Evolutionary conservation across 2,113 vertebrate species (phyloP), one percentile per base, ranked within the genome.

Genomic region (Ptychochromis oligacanthus): DNA sequence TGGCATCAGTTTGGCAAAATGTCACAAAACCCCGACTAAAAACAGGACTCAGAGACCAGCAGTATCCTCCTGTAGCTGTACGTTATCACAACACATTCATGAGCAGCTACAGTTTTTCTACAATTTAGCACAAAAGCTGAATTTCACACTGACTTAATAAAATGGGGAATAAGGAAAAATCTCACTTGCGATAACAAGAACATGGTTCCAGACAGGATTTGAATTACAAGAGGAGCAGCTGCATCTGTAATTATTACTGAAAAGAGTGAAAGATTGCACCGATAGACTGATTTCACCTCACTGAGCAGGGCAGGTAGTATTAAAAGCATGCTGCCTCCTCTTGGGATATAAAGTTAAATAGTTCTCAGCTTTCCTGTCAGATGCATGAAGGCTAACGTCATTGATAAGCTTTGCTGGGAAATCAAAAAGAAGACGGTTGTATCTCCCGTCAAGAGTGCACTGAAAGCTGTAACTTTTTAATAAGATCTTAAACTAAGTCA

Each of bases 31-130:
- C 59, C 12, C 31, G 36, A 38, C 31, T 36, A 4, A 34, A 62
- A 62, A 62, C 58, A 60, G 15, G 31, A 34, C 62, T 65, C 10
- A 1, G 36, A 43, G 14, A 65, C 38, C 38, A 49, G 15, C 64
- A 31, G 43, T 49, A 52, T 17, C 10, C 15, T 18, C 14, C 13
- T 46, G 43, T 1, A 46, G 43, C 43, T 46, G 14, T 15, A 15
- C 2, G 5, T 14, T 13, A 46, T 2, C 0, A 70, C 0, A 70
- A 20, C 24, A 52, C 0, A 6, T 20, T 52, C 0, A 49, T 28
- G 15, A 70, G 10, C 24, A 26, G n/a, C 38, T 65, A 43, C 62
- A 13, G 0, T 70, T 70, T 70, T 9, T 40, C 15, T 70, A 22
- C 24, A 28, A 46, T 67, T 65, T 46, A 67, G 1, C 40, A 18